A percentile compares a stretch with the other conserved stretches of the same genome.
Conservation (phyloP, 2,797 vertebrate species). For the Macrochelys suwanniensis region DNA sequence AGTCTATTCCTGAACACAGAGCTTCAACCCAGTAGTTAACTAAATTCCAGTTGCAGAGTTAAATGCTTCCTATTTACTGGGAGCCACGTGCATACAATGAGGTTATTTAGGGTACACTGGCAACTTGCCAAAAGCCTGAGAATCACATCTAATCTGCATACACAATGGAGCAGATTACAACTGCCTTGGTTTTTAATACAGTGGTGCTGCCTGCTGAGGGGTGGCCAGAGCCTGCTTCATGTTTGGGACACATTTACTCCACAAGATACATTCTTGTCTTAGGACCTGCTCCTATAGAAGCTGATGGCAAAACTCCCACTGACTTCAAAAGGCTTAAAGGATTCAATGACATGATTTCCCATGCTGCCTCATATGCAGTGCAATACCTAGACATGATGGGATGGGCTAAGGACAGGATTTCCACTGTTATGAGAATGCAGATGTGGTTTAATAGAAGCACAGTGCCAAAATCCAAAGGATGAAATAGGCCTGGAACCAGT, state of each 20-base stretch:
- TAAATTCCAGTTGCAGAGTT: neutral
- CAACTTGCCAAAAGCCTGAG: neutral
- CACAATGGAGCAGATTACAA: neutral
- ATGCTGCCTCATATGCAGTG: neutral
- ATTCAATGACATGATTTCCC: neutral
- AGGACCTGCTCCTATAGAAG: neutral
- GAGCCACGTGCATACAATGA: neutral
- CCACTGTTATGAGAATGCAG: neutral
- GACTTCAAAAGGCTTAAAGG: accelerated
- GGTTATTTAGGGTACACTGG: neutral
- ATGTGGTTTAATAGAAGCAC: neutral
- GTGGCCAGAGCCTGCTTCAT: neutral
- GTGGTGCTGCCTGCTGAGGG: neutral
- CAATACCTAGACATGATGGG: neutral
- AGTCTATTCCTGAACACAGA: accelerated
- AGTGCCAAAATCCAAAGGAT: constrained; percentile 13
- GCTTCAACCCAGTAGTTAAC: neutral
- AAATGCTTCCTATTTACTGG: neutral
- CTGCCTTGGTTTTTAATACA: neutral
- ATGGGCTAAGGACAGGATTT: neutral
- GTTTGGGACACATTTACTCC: neutral
- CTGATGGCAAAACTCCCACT: neutral
- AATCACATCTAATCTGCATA: neutral
- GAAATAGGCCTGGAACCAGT: constrained; percentile 24
- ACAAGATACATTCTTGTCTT: neutral